Base-by-base conservation (phyloP, 2,797 vertebrate genomes). In the Halcyon leucocephala region DNA sequence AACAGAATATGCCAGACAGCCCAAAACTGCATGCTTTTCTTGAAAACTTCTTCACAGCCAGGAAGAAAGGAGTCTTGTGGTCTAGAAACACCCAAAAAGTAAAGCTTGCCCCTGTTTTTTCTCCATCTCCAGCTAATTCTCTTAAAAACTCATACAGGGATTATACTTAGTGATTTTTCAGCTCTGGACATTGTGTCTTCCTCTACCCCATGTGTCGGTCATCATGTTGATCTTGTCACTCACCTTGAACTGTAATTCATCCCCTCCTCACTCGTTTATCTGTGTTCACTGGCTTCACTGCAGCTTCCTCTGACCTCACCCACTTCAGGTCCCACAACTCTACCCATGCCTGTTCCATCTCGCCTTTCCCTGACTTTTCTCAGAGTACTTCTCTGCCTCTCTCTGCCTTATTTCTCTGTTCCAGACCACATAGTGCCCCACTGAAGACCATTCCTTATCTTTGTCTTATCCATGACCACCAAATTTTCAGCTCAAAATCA, bases 381-480 rank as follows among this genome's bases (percentile, higher is more conserved):
- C 22, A 33, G 54, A 60, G 13, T 41, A 17, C 65, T 80, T 72
- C 19, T 52, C 13, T 77, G 31, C 10, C 19, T 70, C 39, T 60
- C 9, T 66, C 35, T 46, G 54, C 9, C 4, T 46, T 60, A 44
- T 64, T 67, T 74, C 21, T 77, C 61, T 79, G 13, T 70, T 90
- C 29, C 44, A 78, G 35, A 12, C 6, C 14, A 49, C 0, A 0
- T 0, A 31, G 31, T 52, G 29, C 18, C 44, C 35, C 54, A 49
- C 39, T 18, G 4, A 70, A 81, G 37, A 52, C 25, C 6, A 24
- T 61, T 81, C 26, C 7, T 55, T 70, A 10, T 65, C 49, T 52
- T 39, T 39, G 0, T 35, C 0, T 44, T 61, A 54, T 22, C 28
- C 0, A 0, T 33, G 26, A 20, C 42, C 70, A 20, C 46, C 35